Evolutionary conservation across 2,888 invertebrate genomes (phyloP), one percentile per base, ranked within the genome.

Genomic region (Epirrhoe alternata): DNA sequence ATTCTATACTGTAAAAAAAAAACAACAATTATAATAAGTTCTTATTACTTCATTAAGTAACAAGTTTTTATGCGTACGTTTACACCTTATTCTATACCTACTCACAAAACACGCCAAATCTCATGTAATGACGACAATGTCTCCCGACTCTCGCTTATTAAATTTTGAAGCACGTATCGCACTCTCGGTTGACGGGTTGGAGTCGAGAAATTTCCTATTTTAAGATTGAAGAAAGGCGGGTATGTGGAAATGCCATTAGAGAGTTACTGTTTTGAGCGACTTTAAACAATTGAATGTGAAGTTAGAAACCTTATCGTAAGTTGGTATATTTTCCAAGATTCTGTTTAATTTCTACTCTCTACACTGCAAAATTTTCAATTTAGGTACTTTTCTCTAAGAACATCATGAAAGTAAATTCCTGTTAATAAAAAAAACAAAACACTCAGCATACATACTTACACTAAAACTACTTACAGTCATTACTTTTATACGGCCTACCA

Each of bases 151-250:
- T 61, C 73, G 75, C 80, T 84, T 84, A 85, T 85, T 84, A 84
- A 81, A 79, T 81, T 82, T 81, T 72, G 73, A 73, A 77, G 76
- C 85, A 80, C 87, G 83, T 86, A 38, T 24, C 24, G 24, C 3
- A 3, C 24, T 24, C 24, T 24, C 24, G 24, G 24, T 24, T 24
- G 24, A 24, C 24, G 24, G 24, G 24, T 3, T 24, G 24, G 35
- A 38, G 35, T 8, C 8, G 10, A 8, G 35, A 38, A 6, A 38
- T 38, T 38, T 38, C 35, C 35, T 38, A 38, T 38, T 38, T 38
- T 38, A 8, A 38, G 10, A 38, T 38, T 38, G 10, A 38, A 38
- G 10, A 3, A 10, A 38, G 10, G 2, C 7, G 35, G 10, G 35
- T 38, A 8, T 38, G 8, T 38, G 7, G 8, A 38, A 38, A 38